Percentiles rank a stretch among this genome's conserved stretches.
Evolutionary conservation across 2,113 vertebrate genomes (phyloP).

Genomic region (Channa maculata): DNA sequence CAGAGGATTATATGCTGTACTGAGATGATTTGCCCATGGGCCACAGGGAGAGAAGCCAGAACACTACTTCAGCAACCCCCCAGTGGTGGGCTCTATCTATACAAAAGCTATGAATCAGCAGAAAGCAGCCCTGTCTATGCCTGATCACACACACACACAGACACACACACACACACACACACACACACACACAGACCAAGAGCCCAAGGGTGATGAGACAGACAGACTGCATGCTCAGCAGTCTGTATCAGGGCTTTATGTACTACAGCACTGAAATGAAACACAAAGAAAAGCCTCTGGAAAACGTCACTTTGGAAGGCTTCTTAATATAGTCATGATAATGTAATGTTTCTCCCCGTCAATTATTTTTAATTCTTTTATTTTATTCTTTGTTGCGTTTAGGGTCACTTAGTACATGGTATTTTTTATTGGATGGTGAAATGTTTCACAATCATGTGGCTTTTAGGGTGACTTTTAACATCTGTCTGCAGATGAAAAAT

Average conservation of each 20-base stretch:
- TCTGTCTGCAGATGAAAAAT: no score
- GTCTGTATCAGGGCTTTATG: slow-evolving; percentile 63
- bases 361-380: no score
- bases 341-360: no score
- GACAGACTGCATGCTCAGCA: slow-evolving; percentile 77
- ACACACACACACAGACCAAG: slow-evolving; percentile 21
- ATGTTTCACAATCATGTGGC: no score
- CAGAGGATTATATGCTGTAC: slow-evolving; percentile 22
- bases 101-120: slow-evolving; percentile 68
- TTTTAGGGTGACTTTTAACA: no score
- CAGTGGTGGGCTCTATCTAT: slow-evolving; percentile 33
- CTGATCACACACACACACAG: slow-evolving; percentile 39
- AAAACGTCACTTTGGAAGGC: slow-evolving; percentile 13
- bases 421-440: no score
- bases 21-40: slow-evolving; percentile 48
- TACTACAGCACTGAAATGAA: slow-evolving; percentile 54
- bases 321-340: not conserved
- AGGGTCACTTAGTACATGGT: no score
- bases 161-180: slow-evolving; percentile 34
- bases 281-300: slow-evolving; percentile 47
- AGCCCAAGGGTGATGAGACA: slow-evolving; percentile 54
- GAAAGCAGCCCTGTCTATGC: slow-evolving; percentile 24
- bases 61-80: slow-evolving; percentile 46
- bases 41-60: slow-evolving; percentile 38
- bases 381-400: no score